phyloP scores from a whole-genome alignment of 1,140 invertebrate species.

The Ceratina australensis region DNA sequence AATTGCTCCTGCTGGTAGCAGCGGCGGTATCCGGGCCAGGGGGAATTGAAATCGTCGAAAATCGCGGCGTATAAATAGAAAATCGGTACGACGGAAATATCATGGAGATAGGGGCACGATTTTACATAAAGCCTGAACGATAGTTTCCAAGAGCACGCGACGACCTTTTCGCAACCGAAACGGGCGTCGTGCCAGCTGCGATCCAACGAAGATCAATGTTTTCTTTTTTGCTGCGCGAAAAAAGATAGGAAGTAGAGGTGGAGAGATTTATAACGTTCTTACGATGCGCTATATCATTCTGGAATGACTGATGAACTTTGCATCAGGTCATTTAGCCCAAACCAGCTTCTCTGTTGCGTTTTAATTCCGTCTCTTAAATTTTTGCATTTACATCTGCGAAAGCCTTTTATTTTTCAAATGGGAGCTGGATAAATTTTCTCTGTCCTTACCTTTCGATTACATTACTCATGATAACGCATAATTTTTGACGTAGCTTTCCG shows the following conservation, averaged over 20 bases:
- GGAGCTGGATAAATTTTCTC: no score
- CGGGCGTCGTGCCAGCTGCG: slow-evolving; percentile 17
- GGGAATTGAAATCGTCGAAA: slow-evolving; percentile 18
- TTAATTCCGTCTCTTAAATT: no score
- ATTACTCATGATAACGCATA: no score
- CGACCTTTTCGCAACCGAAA: slow-evolving; percentile 1
- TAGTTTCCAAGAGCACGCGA: slow-evolving; percentile 30
- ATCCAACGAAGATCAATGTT: neutral
- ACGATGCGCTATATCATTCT: no score
- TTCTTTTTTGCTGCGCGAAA: neutral
- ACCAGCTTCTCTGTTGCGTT: no score
- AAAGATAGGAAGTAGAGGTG: neutral
- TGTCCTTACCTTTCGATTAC: no score
- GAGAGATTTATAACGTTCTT: no score
- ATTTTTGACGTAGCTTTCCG: no score
- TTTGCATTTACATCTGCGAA: no score
- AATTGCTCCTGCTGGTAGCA: neutral
- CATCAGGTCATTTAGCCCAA: no score
- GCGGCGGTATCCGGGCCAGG: neutral
- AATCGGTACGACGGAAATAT: slow-evolving; percentile 15
- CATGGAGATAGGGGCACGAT: slow-evolving; percentile 2
- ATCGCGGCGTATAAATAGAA: slow-evolving; percentile 3
- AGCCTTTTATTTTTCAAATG: no score
- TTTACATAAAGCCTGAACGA: slow-evolving; percentile 19
- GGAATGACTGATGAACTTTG: no score